phyloP scores from a whole-genome alignment of 2,888 invertebrate species.

The Argynnis bischoffii region DNA sequence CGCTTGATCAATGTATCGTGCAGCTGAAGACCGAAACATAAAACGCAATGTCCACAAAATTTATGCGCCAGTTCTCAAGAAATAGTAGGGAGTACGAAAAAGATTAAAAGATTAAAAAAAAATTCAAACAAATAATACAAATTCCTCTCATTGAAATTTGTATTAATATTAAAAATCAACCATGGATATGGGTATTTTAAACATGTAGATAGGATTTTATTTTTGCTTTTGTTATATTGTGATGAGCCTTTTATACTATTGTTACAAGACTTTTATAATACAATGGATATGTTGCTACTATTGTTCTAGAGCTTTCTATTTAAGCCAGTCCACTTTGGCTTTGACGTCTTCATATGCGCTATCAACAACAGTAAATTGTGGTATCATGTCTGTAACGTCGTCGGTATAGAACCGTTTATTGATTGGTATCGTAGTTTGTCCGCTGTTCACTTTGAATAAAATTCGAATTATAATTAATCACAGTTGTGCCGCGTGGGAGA shows the following conservation, averaged over 20 bases:
- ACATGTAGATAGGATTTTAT: slow-evolving; percentile 30
- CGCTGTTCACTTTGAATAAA: slow-evolving; percentile 82
- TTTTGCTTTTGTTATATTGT: slow-evolving; percentile 25
- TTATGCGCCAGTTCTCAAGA: too few relatives aligned
- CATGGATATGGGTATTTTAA: background rate
- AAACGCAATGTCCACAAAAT: too few relatives aligned
- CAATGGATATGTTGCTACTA: slow-evolving; percentile 67
- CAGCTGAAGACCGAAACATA: too few relatives aligned
- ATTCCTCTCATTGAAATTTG: too few relatives aligned
- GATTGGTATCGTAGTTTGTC: slow-evolving; percentile 82
- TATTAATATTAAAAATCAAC: too few relatives aligned
- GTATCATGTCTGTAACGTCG: slow-evolving; percentile 78
- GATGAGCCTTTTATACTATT: slow-evolving; percentile 37
- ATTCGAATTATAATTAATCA: slow-evolving; percentile 83
- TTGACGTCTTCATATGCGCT: slow-evolving; percentile 78
- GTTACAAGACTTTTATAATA: slow-evolving; percentile 53
- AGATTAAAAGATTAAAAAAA: too few relatives aligned
- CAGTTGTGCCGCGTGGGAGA: slow-evolving; percentile 78
- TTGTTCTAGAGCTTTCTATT: slow-evolving; percentile 69
- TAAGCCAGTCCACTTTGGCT: slow-evolving; percentile 61
- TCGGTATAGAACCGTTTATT: slow-evolving; percentile 82
- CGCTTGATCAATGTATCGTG: too few relatives aligned
- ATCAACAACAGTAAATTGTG: slow-evolving; percentile 76
- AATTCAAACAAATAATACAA: too few relatives aligned
- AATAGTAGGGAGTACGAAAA: too few relatives aligned